phyloP scores from a whole-genome alignment of 1,140 invertebrate species.

The Phenacoccus solenopsis region DNA sequence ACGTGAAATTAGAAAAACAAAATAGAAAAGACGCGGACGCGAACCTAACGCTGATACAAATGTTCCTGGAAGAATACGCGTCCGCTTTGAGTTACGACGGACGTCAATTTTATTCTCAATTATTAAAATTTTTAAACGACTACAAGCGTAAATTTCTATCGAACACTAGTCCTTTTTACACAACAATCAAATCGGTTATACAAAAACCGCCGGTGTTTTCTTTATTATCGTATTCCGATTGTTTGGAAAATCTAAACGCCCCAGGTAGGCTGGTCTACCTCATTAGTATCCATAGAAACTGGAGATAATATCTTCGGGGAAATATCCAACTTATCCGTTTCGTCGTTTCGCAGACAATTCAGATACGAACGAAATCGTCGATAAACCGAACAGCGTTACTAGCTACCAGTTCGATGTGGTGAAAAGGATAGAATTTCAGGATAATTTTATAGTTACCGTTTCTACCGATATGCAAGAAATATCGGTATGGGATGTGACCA shows the following conservation, averaged over 20 bases:
- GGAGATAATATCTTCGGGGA: not conserved
- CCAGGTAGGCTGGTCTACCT: not conserved
- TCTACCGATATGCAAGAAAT: conserved; percentile 59
- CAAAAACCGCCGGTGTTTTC: conserved; percentile 13
- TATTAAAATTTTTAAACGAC: conserved; percentile 9
- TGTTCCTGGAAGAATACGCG: conserved; percentile 49
- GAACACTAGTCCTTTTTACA: not conserved
- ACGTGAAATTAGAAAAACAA: conserved; percentile 39
- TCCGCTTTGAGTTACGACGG: conserved; percentile 58
- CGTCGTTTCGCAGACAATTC: too few species aligned
- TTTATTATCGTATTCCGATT: not conserved
- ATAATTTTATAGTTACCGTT: conserved; percentile 55
- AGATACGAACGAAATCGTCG: not conserved
- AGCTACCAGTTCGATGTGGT: conserved; percentile 14
- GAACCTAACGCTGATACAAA: conserved; percentile 47
- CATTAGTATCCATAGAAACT: not conserved
- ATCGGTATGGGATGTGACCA: conserved; percentile 60
- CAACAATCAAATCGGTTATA: not conserved
- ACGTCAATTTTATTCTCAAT: conserved; percentile 55
- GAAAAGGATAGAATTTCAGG: conserved; percentile 28
- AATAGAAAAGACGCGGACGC: conserved; percentile 31
- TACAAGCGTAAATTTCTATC: not conserved
- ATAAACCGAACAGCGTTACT: not conserved
- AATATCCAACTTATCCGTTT: not conserved
- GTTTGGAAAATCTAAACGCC: not conserved